Conservation (phyloP, 2,113 vertebrate species). For the Coracopsis vasa region DNA sequence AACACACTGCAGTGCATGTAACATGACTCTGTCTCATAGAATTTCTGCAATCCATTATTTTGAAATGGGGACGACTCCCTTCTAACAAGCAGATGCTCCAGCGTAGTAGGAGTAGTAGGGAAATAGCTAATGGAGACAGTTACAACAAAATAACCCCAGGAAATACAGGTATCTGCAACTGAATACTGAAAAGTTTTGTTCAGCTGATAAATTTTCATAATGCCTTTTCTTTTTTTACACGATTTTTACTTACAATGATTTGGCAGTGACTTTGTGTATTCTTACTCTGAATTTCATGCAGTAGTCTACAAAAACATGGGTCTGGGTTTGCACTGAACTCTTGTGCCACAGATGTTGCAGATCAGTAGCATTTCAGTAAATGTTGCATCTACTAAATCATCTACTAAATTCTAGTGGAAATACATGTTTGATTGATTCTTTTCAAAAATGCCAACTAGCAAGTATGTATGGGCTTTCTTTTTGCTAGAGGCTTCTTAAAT, state of each 20-base stretch:
- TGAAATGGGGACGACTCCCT: not conserved
- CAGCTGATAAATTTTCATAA: not conserved
- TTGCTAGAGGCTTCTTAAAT: not conserved
- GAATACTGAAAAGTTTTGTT: not conserved
- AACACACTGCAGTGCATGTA: not conserved
- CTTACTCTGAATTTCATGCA: not conserved
- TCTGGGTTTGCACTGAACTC: not conserved
- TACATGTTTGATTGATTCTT: not conserved
- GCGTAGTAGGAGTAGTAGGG: not conserved
- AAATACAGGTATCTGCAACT: not conserved
- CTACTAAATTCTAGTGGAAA: not conserved
- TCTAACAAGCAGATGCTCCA: not conserved
- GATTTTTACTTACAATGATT: not conserved
- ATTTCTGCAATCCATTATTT: not conserved
- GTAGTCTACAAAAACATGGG: not conserved
- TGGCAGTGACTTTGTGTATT: not conserved
- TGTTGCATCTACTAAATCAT: not conserved
- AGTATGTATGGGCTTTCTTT: not conserved
- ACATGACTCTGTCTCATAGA: not conserved
- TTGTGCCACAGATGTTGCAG: not conserved
- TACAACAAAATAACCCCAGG: not conserved
- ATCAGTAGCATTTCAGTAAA: not conserved
- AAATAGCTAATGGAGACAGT: not conserved
- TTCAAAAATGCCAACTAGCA: not conserved
- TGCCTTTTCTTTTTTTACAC: fast-evolving